Evolutionary conservation across 2,888 invertebrate species (phyloP).

Genomic region (Cartodere bifasciata): DNA sequence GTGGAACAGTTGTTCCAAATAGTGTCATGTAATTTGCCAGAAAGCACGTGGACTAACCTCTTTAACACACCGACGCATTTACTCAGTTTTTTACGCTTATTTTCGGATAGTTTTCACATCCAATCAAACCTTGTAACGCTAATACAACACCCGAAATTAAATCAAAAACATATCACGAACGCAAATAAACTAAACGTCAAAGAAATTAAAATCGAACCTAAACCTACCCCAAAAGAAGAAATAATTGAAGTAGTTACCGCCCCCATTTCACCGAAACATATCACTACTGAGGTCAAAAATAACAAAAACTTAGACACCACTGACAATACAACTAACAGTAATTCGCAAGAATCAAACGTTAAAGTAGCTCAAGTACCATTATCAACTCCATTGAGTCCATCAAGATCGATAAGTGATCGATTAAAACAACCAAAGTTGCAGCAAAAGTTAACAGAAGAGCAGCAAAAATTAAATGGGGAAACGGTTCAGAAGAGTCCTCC

Average conservation of each 20-base stretch:
- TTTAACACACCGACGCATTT: conserved; percentile 86
- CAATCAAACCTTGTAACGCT: conserved; percentile 84
- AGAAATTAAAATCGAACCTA: too few species aligned
- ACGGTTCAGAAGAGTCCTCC: conserved; percentile 17
- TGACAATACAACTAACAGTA: conserved; percentile 9
- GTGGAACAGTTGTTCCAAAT: conserved; percentile 80
- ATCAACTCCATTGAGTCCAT: conserved; percentile 21
- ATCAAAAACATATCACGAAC: conserved; percentile 32
- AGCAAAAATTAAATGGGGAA: conserved; percentile 10
- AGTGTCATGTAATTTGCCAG: conserved; percentile 47
- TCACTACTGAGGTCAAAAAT: conserved; percentile 21
- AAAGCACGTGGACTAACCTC: conserved; percentile 58
- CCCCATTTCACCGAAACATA: background rate
- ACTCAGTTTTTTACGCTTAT: conserved; percentile 80
- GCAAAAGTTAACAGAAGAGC: conserved; percentile 22
- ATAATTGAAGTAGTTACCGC: too few species aligned
- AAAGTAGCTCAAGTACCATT: conserved; percentile 11
- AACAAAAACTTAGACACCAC: conserved; percentile 20
- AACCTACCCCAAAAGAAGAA: too few species aligned
- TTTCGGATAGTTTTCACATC: conserved; percentile 89
- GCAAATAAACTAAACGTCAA: too few species aligned
- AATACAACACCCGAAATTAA: conserved; percentile 62
- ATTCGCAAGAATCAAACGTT: background rate
- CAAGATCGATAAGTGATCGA: conserved; percentile 29
- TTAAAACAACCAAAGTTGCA: conserved; percentile 31